Evolutionary conservation across 2,797 vertebrate genomes (phyloP).

Genomic region (Myotis planiceps): DNA sequence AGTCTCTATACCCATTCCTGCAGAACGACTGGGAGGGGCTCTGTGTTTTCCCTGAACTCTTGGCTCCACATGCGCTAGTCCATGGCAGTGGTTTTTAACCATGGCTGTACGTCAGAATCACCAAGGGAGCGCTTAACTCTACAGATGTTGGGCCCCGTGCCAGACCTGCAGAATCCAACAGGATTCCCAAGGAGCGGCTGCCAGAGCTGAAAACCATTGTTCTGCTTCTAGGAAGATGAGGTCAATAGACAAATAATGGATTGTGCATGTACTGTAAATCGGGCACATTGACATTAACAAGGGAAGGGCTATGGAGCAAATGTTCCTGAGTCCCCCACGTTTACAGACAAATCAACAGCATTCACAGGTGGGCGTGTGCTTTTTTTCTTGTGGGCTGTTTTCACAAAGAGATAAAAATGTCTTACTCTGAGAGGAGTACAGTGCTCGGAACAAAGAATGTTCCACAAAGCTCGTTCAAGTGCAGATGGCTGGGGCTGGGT

Average conservation of each 20-base stretch:
- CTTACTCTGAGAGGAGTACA: neutral
- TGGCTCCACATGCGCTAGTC: neutral
- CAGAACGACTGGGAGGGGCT: rapidly evolving
- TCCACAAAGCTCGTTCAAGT: neutral
- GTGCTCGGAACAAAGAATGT: neutral
- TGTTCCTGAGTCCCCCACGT: neutral
- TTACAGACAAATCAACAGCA: neutral
- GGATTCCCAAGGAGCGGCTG: neutral
- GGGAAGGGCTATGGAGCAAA: neutral
- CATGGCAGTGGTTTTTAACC: neutral
- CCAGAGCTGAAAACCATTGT: neutral
- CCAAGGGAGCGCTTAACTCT: neutral
- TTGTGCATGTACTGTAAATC: neutral
- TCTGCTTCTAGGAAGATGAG: constrained; percentile 18
- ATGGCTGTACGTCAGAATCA: neutral
- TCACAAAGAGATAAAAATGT: neutral
- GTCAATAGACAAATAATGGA: neutral
- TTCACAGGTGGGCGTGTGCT: neutral
- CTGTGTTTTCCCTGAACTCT: neutral
- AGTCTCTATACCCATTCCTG: neutral
- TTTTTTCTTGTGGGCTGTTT: neutral
- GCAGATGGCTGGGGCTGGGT: neutral
- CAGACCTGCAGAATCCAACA: neutral
- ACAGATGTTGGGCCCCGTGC: constrained; percentile 4
- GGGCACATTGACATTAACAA: neutral